phyloP scores from a whole-genome alignment of 2,888 invertebrate species.

The Eudasyphora cyanicolor region DNA sequence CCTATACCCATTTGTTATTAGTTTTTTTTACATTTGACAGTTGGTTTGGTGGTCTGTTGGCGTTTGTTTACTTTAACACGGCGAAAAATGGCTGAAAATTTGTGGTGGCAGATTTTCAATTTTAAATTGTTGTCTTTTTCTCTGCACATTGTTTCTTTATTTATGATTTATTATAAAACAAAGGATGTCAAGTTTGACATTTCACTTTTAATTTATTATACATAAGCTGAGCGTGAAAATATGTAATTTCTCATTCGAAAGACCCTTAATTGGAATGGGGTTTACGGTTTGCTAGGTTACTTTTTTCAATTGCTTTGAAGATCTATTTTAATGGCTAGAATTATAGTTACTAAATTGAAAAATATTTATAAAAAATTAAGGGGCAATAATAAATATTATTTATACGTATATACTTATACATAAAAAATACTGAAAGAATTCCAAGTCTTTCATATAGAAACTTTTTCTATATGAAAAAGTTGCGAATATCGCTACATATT shows the following conservation, averaged over 20 bases:
- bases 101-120: constrained; percentile 1
- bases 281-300: neutral
- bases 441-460: too few species aligned
- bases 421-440: too few species aligned
- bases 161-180: constrained; percentile 11
- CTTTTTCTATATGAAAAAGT: too few species aligned
- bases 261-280: neutral
- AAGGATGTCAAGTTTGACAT: neutral
- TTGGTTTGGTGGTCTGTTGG: neutral
- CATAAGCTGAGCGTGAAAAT: neutral
- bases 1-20: too few species aligned
- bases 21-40: too few species aligned
- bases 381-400: too few species aligned
- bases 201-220: neutral
- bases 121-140: neutral
- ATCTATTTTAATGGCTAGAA: too few species aligned
- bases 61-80: neutral
- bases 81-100: neutral
- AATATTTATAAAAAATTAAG: too few species aligned
- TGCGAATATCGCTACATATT: too few species aligned
- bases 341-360: too few species aligned
- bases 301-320: neutral
- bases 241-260: neutral
- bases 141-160: too few species aligned
- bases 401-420: too few species aligned